Evolutionary conservation across 2,113 vertebrate species (phyloP).

Genomic region (Tympanuchus pallidicinctus): DNA sequence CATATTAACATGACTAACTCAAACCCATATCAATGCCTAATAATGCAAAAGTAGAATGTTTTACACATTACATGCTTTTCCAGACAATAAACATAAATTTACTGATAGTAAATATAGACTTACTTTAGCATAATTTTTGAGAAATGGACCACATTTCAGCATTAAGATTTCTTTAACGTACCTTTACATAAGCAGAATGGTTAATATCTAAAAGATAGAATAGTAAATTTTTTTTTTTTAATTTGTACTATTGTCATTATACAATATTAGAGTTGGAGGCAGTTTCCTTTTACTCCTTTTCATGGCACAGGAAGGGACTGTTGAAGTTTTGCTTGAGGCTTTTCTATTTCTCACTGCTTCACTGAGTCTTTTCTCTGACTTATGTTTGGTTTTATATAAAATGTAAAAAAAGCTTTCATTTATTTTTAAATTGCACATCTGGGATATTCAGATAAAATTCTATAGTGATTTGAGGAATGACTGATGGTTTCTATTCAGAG

Average conservation of each 20-base stretch:
- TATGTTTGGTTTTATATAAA: neutral
- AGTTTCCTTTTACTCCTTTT: neutral
- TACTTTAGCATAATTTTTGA: neutral
- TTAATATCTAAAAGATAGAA: neutral
- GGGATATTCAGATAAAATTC: neutral
- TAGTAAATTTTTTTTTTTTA: neutral
- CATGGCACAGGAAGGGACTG: neutral
- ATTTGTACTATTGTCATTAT: neutral
- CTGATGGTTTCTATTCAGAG: neutral
- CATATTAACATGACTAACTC: neutral
- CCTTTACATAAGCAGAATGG: neutral
- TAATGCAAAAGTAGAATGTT: neutral
- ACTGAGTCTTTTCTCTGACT: neutral
- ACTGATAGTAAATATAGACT: neutral
- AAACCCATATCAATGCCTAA: neutral
- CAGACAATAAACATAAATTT: neutral
- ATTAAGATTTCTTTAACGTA: neutral
- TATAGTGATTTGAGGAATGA: neutral
- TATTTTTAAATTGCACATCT: neutral
- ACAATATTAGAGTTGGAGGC: neutral
- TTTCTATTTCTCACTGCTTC: neutral
- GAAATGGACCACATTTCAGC: neutral
- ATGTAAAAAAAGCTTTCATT: neutral
- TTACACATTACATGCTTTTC: neutral
- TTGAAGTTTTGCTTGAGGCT: neutral